Evolutionary conservation across 2,888 invertebrate genomes (phyloP), one percentile per base, ranked within the genome.

Genomic region (Endotricha flammealis): DNA sequence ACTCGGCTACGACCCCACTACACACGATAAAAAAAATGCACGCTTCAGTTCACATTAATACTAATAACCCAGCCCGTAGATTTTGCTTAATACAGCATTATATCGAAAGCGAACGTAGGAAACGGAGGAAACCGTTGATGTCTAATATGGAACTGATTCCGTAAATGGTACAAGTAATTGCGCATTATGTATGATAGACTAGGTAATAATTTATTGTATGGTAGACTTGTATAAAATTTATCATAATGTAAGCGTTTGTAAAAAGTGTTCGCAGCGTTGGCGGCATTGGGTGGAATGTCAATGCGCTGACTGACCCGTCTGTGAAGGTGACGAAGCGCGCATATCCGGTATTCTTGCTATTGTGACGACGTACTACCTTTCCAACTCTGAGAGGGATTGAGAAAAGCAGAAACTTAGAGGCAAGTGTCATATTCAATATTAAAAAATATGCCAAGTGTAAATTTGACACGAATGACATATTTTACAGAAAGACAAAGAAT

Each of bases 1-100:
- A 39, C 54, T 52, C 44, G 47, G 41, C 59, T 56, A 55, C 66
- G 63, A 69, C 64, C 53, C 63, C 50, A 50, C 48, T 32, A 41
- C 42, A 42, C 46, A 44, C 59, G 54, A 56, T 58, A 55, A 64
- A 54, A 57, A 23, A 63, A 60, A 42, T 60, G 50, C 54, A 58
- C 45, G 38, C 38, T 31, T 41, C 20, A 23, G 30, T 17, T 22
- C 46, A 39, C 38, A 57, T 53, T 20, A 20, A 20, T 20, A 55
- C 46, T 41, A 60, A 57, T 48, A n/a, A n/a, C n/a, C n/a, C n/a
- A n/a, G n/a, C n/a, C n/a, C n/a, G n/a, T n/a, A n/a, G n/a, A n/a
- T n/a, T n/a, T n/a, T n/a, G n/a, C n/a, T n/a, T n/a, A n/a, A n/a
- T n/a, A n/a, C n/a, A n/a, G n/a, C n/a, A n/a, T n/a, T n/a, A n/a